phyloP scores from a whole-genome alignment of 1,140 invertebrate genomes.

The Asobara japonica region DNA sequence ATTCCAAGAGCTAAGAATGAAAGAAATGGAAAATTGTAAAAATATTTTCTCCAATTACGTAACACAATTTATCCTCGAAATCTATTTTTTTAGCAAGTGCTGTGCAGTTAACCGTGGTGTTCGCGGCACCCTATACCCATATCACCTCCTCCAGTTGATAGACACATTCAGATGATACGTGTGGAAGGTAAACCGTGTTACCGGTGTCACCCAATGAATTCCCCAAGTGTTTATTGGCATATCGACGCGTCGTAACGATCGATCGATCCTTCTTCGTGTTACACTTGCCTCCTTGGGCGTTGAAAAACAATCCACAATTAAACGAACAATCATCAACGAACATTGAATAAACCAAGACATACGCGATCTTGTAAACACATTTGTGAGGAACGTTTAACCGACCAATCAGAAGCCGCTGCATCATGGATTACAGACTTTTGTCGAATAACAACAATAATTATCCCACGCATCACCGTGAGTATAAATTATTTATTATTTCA shows the following conservation, averaged over 20 bases:
- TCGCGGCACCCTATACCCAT: background rate
- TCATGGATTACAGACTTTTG: slow-evolving; percentile 54
- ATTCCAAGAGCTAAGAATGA: too few species aligned
- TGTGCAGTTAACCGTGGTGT: background rate
- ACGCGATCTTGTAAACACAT: background rate
- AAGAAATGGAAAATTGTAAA: too few species aligned
- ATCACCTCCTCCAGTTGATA: background rate
- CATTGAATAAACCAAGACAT: too few species aligned
- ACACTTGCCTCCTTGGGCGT: background rate
- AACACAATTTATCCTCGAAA: too few species aligned
- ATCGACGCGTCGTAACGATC: slow-evolving; percentile 2
- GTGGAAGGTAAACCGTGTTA: background rate
- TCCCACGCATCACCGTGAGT: slow-evolving; percentile 53
- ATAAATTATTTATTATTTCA: slow-evolving; percentile 29
- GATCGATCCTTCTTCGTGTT: slow-evolving; percentile 24
- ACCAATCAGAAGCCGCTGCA: slow-evolving; percentile 22
- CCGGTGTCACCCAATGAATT: background rate
- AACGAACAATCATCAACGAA: background rate
- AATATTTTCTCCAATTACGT: too few species aligned
- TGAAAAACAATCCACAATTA: background rate
- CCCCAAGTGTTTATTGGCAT: background rate
- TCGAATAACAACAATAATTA: slow-evolving; percentile 50
- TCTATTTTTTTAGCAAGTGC: background rate
- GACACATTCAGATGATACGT: background rate
- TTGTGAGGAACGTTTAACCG: background rate